A percentile compares a stretch with the other conserved stretches of the same genome.
These are phyloP conservation scores for Tetrapedia diversipes DNA, from an alignment of 2,888 invertebrate genomes.

Conservation along the genomic window DNA sequence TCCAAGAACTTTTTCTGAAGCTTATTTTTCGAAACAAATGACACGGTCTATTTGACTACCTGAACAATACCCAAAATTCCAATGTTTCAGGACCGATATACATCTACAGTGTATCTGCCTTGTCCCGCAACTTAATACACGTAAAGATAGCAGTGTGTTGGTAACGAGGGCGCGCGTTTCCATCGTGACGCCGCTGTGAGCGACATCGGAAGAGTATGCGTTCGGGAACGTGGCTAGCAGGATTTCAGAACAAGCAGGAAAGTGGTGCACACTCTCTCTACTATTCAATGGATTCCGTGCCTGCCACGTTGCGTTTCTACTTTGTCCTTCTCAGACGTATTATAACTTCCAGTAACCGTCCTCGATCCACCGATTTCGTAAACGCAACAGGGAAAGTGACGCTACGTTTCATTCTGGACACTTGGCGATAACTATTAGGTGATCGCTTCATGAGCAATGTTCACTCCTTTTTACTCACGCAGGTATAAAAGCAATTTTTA, in stretches of 20 bases:
- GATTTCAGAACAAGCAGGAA: constrained; percentile 46
- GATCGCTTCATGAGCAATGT: background rate
- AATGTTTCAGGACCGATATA: constrained; percentile 33
- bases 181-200: background rate
- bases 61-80: constrained; percentile 14
- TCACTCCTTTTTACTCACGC: no score
- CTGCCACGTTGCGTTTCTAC: background rate
- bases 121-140: constrained; percentile 39
- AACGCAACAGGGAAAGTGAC: background rate
- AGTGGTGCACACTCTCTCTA: constrained; percentile 28
- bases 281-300: constrained; percentile 15
- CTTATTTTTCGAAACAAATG: constrained; percentile 5
- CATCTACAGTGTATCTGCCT: constrained; percentile 34
- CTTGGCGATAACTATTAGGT: background rate
- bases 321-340: constrained; percentile 9
- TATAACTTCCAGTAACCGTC: constrained; percentile 12
- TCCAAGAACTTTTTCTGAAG: background rate
- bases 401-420: background rate
- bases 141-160: constrained; percentile 9
- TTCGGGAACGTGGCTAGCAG: constrained; percentile 32
- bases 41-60: constrained; percentile 20
- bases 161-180: background rate
- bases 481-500: no score
- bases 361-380: constrained; percentile 4
- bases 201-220: constrained; percentile 12